Evolutionary conservation across 1,140 invertebrate genomes (phyloP), one percentile per base, ranked within the genome.

Genomic region (Drosophila mojavensis): DNA sequence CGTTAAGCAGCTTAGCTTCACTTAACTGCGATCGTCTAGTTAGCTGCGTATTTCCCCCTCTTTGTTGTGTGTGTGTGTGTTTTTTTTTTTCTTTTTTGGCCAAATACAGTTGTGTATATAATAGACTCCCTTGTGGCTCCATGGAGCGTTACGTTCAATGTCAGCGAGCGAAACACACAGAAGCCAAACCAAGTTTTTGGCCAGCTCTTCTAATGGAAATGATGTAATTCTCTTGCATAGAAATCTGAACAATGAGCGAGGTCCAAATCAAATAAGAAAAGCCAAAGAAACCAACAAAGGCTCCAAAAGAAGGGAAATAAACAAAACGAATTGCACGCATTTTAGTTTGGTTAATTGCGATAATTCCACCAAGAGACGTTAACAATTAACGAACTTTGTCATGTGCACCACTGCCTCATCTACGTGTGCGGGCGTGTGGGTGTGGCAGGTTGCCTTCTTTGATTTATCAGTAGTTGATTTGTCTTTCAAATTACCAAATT

Each of bases 1-100:
- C 33, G 65, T 61, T 86, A 86, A 86, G 79, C 83, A 7, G 83
- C 82, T 86, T 86, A 88, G 56, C 75, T 84, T 50, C 54, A 47
- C 58, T 71, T 54, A 61, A 76, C 20, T 41, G 41, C 65, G 60
- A 60, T 77, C 62, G 70, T 43, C 50, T 54, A 41, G 48, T 50
- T 50, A 26, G 56, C 9, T 33, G 7, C 24, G 61, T 41, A 53
- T 6, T 17, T 39, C 9, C 26, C 26, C 2, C 10, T 15, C 33
- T 50, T 5, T 11, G n/a, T 17, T 33, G 20, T 41, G 20, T 24
- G 20, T 24, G 1, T 11, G 1, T 6, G 11, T 2, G 39, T 20
- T 17, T 20, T 10, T 26, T 20, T 7, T 5, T 7, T 17, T 4
- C 28, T 15, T 5, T 20, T 11, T 33, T 30, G 48, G 43, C 45